A percentile compares a stretch with the other conserved stretches of the same genome.
These are phyloP conservation scores for Drosophila hydei DNA, from an alignment of 1,140 invertebrate genomes.

Conservation along the genomic window DNA sequence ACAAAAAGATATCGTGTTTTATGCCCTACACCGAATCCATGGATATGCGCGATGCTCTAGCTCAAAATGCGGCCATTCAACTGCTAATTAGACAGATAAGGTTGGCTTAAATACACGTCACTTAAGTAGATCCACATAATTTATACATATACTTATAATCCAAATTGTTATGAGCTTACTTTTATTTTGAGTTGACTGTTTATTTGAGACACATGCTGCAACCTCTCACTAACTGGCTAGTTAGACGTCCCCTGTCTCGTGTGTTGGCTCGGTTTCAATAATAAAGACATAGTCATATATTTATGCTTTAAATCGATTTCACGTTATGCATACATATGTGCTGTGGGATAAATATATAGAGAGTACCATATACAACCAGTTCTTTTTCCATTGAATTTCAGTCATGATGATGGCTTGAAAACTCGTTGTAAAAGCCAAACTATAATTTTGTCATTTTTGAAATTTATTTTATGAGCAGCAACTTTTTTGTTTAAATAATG, in stretches of 20 bases:
- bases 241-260: slow-evolving; percentile 8
- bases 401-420: slow-evolving; percentile 33
- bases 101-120: slow-evolving; percentile 13
- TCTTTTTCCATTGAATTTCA: slow-evolving; percentile 53
- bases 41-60: slow-evolving; percentile 38
- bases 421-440: slow-evolving; percentile 71
- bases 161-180: slow-evolving; percentile 6
- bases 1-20: slow-evolving; percentile 76
- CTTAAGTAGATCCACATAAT: slow-evolving; percentile 1
- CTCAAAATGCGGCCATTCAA: slow-evolving; percentile 63
- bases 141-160: not conserved
- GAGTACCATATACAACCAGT: slow-evolving; percentile 60
- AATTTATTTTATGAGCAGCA: slow-evolving; percentile 81
- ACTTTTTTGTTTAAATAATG: slow-evolving; percentile 67
- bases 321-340: slow-evolving; percentile 53
- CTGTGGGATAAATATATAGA: slow-evolving; percentile 15
- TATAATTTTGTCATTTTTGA: slow-evolving; percentile 80
- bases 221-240: slow-evolving; percentile 5
- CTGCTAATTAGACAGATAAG: slow-evolving; percentile 78
- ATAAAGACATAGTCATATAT: slow-evolving; percentile 80
- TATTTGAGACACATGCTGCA: slow-evolving; percentile 40
- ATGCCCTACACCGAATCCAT: slow-evolving; percentile 20
- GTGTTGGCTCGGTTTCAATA: slow-evolving; percentile 62
- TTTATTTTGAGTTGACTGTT: slow-evolving; percentile 7
- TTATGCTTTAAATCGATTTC: slow-evolving; percentile 70